phyloP scores from a whole-genome alignment of 1,140 invertebrate genomes.

The Ptiloglossa arizonensis region DNA sequence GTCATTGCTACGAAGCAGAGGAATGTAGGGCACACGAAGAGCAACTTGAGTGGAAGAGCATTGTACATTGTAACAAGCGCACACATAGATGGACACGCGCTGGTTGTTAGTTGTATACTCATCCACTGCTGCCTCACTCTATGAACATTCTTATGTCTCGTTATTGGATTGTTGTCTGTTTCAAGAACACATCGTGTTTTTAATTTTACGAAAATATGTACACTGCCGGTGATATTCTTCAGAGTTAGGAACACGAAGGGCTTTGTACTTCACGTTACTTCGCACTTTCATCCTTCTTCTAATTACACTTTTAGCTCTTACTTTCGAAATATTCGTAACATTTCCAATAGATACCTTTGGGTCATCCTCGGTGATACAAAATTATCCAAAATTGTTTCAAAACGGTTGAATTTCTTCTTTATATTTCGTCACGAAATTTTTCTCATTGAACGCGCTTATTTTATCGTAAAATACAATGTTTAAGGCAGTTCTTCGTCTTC shows the following conservation, averaged over 20 bases:
- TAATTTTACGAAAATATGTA: neutral
- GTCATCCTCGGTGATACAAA: too few relatives aligned
- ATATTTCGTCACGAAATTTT: too few relatives aligned
- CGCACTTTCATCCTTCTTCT: too few relatives aligned
- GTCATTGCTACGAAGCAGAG: neutral
- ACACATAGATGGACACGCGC: neutral
- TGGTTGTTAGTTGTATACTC: neutral
- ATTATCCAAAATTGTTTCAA: too few relatives aligned
- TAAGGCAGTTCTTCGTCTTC: too few relatives aligned
- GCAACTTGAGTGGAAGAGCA: neutral
- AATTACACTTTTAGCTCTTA: too few relatives aligned
- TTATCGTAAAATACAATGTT: too few relatives aligned
- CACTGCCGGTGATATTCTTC: neutral
- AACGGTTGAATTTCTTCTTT: too few relatives aligned
- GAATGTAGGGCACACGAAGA: neutral
- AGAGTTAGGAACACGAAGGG: neutral
- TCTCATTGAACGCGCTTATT: too few relatives aligned
- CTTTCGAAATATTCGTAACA: too few relatives aligned
- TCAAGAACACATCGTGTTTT: neutral
- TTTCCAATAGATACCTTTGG: too few relatives aligned
- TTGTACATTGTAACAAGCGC: constrained; percentile 2
- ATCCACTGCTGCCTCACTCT: neutral
- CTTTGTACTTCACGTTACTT: too few relatives aligned
- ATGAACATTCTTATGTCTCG: neutral
- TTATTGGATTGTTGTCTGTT: neutral